Percentiles rank a stretch among this genome's conserved stretches.
Evolutionary conservation across 2,113 vertebrate genomes (phyloP).

Genomic region (Notothenia coriiceps): DNA sequence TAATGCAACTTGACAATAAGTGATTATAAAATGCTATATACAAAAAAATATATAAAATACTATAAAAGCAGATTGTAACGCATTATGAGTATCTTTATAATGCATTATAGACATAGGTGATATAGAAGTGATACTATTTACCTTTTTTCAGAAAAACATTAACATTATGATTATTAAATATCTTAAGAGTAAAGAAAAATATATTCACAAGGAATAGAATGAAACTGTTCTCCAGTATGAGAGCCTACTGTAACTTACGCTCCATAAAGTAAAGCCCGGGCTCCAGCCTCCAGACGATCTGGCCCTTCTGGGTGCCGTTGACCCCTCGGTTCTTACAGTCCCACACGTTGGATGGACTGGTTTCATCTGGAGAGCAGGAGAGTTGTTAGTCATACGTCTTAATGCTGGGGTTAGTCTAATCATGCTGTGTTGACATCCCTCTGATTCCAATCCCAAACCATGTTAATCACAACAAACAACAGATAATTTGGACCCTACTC

Average conservation of each 20-base stretch:
- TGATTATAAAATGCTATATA: no score
- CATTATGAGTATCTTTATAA: no score
- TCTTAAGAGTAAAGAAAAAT: background rate
- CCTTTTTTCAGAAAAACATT: background rate
- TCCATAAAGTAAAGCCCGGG: slow-evolving; percentile 98
- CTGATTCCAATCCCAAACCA: slow-evolving; percentile 21
- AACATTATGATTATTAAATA: background rate
- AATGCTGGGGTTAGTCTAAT: background rate
- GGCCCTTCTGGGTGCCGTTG: slow-evolving; percentile 96
- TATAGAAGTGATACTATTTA: background rate
- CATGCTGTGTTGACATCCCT: background rate
- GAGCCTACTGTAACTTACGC: slow-evolving; percentile 85
- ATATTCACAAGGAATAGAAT: background rate
- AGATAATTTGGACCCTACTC: slow-evolving; percentile 4
- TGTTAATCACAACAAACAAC: slow-evolving; percentile 15
- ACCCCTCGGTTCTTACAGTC: slow-evolving; percentile 99
- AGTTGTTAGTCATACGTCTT: slow-evolving; percentile 2
- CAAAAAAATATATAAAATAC: no score
- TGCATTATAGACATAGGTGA: no score
- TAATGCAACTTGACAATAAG: no score
- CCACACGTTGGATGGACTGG: slow-evolving; percentile 97
- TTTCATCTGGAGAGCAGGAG: slow-evolving; percentile 89
- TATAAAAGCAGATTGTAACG: no score
- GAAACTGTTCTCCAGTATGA: background rate
- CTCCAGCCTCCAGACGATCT: slow-evolving; percentile 97